Conservation (phyloP, 2,888 invertebrate genomes). For the Pollenia labialis region DNA sequence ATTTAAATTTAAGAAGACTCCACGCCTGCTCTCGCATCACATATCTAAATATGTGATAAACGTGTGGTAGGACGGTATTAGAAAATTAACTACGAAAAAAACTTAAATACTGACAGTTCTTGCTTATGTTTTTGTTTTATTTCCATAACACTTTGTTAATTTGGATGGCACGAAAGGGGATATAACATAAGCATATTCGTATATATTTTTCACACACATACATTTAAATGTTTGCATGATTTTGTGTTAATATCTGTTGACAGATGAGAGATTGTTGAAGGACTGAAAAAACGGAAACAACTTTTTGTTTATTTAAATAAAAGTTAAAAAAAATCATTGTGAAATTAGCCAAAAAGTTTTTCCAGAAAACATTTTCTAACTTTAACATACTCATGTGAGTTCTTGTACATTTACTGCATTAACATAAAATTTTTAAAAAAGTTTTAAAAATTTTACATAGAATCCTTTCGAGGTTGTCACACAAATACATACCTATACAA, state of each 20-base stretch:
- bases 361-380: background rate
- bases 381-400: background rate
- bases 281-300: background rate
- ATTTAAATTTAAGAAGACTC: background rate
- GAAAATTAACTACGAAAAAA: slow-evolving; percentile 17
- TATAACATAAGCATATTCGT: background rate
- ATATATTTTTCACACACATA: background rate
- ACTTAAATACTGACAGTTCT: background rate
- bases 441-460: slow-evolving; percentile 13
- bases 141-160: slow-evolving; percentile 12
- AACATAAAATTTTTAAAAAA: too few relatives aligned
- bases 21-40: background rate
- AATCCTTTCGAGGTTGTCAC: background rate
- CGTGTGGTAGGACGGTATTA: background rate
- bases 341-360: slow-evolving; percentile 20
- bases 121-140: background rate
- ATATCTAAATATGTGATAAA: background rate
- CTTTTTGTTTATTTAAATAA: background rate
- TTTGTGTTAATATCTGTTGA: slow-evolving; percentile 9
- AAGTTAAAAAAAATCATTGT: background rate
- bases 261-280: slow-evolving; percentile 1
- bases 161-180: slow-evolving; percentile 1
- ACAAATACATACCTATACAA: too few relatives aligned
- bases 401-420: too few relatives aligned
- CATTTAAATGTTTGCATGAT: background rate